A percentile compares a stretch with the other conserved stretches of the same genome.
These are phyloP conservation scores for Rhabdornis inornatus DNA, from an alignment of 2,113 vertebrate genomes.

Conservation along the genomic window DNA sequence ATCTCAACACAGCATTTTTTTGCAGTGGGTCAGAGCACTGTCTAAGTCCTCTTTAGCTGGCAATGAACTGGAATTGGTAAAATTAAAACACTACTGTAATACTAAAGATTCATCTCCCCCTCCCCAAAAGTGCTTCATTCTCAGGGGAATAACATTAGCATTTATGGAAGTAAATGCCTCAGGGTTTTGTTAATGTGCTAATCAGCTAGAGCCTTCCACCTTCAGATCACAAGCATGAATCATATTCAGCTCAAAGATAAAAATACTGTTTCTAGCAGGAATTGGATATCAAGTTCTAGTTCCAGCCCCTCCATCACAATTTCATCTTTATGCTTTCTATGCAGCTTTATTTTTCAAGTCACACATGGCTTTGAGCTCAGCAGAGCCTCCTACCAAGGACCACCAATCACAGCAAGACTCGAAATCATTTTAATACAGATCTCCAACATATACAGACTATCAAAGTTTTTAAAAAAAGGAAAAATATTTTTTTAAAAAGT, in stretches of 20 bases:
- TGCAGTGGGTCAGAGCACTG: not conserved
- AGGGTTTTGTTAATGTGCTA: slow-evolving; percentile 26
- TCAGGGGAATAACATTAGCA: not conserved
- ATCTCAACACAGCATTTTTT: not conserved
- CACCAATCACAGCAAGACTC: not conserved
- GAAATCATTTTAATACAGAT: not conserved
- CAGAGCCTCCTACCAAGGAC: not conserved
- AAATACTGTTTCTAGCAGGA: not conserved
- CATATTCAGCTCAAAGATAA: not conserved
- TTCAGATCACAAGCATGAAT: slow-evolving; percentile 27
- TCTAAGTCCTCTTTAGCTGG: not conserved
- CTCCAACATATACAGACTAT: not conserved
- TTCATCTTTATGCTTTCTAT: not conserved
- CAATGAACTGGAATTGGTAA: not conserved
- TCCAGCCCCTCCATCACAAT: not conserved
- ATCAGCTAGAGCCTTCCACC: slow-evolving; percentile 25
- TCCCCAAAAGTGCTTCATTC: not conserved
- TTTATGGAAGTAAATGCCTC: slow-evolving; percentile 15
- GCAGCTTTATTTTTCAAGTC: not conserved
- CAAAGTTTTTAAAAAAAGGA: not conserved
- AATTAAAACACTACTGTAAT: not conserved
- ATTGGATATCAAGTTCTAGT: not conserved
- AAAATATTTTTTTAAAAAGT: not conserved
- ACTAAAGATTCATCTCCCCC: not conserved
- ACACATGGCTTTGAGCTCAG: not conserved